Base-by-base conservation (phyloP, 2,888 invertebrate species). In the Rugalucina vietnamica region DNA sequence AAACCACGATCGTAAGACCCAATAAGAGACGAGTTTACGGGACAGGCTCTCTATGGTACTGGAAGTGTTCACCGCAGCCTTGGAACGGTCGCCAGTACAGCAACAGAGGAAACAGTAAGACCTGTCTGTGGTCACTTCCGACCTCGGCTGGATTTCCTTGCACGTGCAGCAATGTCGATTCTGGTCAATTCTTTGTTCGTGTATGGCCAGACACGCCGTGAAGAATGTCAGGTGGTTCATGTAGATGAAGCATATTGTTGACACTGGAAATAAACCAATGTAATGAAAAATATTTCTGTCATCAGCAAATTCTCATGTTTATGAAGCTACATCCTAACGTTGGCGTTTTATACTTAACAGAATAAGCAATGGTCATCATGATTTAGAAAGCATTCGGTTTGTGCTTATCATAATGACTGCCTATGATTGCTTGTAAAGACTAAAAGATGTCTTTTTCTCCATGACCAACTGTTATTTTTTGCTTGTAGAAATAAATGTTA, bases 111-210 rank as follows among this genome's bases (percentile, higher is more conserved):
- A 50, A 34, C 84, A 84, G 39, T 79, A 78, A 34, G 57, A 60
- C 24, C 78, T 50, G 4, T 75, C 78, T 39, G 75, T 79, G 4
- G 74, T 49, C 0, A 81, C 71, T 24, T 84, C 57, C 18, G 77
- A 78, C 60, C 81, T 81, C 71, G 81, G 72, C 50, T 43, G 69
- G n/a, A 84, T 34, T 49, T 78, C 75, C 60, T 75, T 78, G 73
- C 84, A 84, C n/a, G 70, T 70, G 54, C 85, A 85, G 43, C 69
- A 79, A 39, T 85, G 85, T 14, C 75, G 82, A 3, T 73, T 76
- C 1, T 79, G 81, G 43, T 85, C 85, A 3, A 85, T 85, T 32
- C 85, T 73, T 29, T 79, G 76, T 79, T 85, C 85, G 36, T 85
- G 81, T 29, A 85, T 60, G 0, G 82, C 73, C 1, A 85, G 70